Base-by-base conservation (phyloP, 2,113 vertebrate species). In the Sclerurus mexicanus region DNA sequence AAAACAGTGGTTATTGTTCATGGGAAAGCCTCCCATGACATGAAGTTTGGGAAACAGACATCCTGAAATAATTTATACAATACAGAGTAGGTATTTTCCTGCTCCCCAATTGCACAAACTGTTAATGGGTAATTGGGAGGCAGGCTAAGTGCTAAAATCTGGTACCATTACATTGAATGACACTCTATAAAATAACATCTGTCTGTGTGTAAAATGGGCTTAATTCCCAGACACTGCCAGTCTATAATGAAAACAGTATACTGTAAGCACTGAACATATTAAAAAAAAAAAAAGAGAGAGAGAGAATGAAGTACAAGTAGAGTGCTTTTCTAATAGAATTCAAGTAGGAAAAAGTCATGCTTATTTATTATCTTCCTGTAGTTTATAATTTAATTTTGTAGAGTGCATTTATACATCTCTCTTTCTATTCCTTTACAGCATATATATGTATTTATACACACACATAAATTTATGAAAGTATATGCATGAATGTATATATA, bases 131-230 rank as follows among this genome's bases (percentile, higher is more conserved):
- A 90, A 75, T 81, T 89, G 88, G 42, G 52, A 95, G 85, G 64
- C 72, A 93, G 85, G 9, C 83, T 96, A 92, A 86, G 68, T 90
- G 90, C 60, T 94, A 81, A 95, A 97, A 88, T 88, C 85, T 85
- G 73, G 60, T 88, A 59, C 60, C 12, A 56, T 90, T 94, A 71
- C 28, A 15, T 23, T 90, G 95, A 93, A 96, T 49, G 87, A 68
- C 90, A 84, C 52, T 85, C 87, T 71, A 88, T 88, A 96, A 96
- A 95, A 94, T 78, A 88, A 88, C 79, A 95, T 81, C 88, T 95
- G 83, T 78, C 87, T 95, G 18, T 64, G 63, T 67, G 79, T 46
- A 78, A 81, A 76, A 72, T 37, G 44, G 73, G 15, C 37, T 94
- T 92, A 92, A 92, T 95, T 93, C 87, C 60, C 80, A 90, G 19